Base-by-base conservation (phyloP, 1,140 invertebrate genomes). In the Calycopis cecrops region DNA sequence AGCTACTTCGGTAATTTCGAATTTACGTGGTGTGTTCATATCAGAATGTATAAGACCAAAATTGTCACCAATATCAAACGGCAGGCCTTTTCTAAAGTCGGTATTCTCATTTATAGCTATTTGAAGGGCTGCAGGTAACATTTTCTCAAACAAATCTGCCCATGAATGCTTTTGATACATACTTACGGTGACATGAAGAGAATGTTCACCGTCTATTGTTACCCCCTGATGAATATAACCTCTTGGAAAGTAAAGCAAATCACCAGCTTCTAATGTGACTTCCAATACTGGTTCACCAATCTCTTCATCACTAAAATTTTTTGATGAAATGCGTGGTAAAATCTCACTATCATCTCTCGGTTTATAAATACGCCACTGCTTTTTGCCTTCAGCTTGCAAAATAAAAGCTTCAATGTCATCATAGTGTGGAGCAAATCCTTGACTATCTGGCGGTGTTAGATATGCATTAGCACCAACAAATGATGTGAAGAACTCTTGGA, bases 401-500 rank as follows among this genome's bases (percentile, higher is more conserved):
- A 99, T 92, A 82, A 99, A 99, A 11, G 98, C 98, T 89, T 99
- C 98, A 67, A 99, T 99, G 73, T 99, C 98, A 89, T 99, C 98
- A 86, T 94, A 99, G 88, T 99, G 98, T 0, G 98, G 98, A 1
- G 98, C 98, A 90, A 99, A 99, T 0, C 98, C 98, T 90, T 99
- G 97, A 68, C 94, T 95, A 55, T 94, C 93, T 8, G 97, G 93
- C 11, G 98, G 98, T n/a, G 98, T 99, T 47, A 99, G 80, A 77
- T 99, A 99, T 10, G 94, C 91, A 92, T 99, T 99, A 2, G 96
- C 94, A 9, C 98, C 98, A 44, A 98, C 96, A 87, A 97, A 95
- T 57, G 94, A 97, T 48, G 94, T 93, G 76, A 99, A 99, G 74
- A 92, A 95, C 85, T 99, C 98, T 88, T 99, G 98, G 48, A 99